phyloP scores from a whole-genome alignment of 2,888 invertebrate species.

The Phymatocera aterrima region DNA sequence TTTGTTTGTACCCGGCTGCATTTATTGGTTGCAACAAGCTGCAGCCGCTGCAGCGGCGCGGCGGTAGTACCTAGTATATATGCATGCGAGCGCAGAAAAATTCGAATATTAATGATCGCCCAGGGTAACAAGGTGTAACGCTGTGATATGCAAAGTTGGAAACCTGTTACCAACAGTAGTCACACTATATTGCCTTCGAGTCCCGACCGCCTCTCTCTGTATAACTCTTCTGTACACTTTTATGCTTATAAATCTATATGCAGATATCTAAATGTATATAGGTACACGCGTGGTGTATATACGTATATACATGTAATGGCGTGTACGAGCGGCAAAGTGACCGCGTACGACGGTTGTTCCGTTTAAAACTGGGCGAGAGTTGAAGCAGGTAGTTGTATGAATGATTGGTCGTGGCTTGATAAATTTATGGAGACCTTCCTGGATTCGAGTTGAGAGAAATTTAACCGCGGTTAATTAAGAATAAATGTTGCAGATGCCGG shows the following conservation, averaged over 20 bases:
- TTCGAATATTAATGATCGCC: constrained; percentile 43
- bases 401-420: constrained; percentile 31
- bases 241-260: neutral
- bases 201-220: constrained; percentile 20
- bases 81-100: constrained; percentile 2
- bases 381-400: constrained; percentile 1
- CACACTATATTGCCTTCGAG: constrained; percentile 41
- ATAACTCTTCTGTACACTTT: constrained; percentile 14
- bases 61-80: neutral
- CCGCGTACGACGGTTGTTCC: neutral
- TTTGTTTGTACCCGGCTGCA: constrained; percentile 29
- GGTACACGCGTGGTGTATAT: neutral
- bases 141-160: constrained; percentile 45
- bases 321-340: constrained; percentile 11
- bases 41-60: neutral
- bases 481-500: neutral
- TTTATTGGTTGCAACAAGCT: constrained; percentile 33
- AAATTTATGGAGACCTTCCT: constrained; percentile 35
- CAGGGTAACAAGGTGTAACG: constrained; percentile 41
- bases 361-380: constrained; percentile 19
- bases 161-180: constrained; percentile 44
- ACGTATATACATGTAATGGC: neutral
- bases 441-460: constrained; percentile 24
- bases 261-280: too few relatives aligned
- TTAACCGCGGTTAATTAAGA: constrained; percentile 11